Base-by-base conservation (phyloP, 2,113 vertebrate genomes). In the Xyrauchen texanus region DNA sequence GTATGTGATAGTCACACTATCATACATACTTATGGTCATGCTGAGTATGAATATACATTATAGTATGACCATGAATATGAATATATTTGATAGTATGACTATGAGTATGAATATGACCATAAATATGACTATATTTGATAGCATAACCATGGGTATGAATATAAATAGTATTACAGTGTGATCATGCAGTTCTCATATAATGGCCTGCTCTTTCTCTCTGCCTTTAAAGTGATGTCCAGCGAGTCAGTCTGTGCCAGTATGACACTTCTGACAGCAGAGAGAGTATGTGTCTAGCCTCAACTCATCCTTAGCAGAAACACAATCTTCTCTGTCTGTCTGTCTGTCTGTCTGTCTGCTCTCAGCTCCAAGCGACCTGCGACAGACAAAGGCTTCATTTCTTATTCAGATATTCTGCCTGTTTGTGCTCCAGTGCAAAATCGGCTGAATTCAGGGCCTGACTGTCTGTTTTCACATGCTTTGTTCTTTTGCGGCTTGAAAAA, bases 101-200 rank as follows among this genome's bases (percentile, higher is more conserved):
- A 8, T 21, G 6, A 68, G 49, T 7, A 1, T 2, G 47, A 7
- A 47, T 47, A 49, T 49, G 47, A 49, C 47, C 47, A n/a, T n/a
- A n/a, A n/a, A n/a, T n/a, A 34, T 34, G 21, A 34, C 0, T 49
- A 8, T 42, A 42, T 69, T 16, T 53, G 15, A 42, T 62, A 53
- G 64, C n/a, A 42, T 75, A 49, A 7, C 6, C 4, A 49, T 34
- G 21, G 21, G 47, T 49, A 49, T 49, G 47, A 7, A 49, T 49
- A 49, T 49, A 49, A 5, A 49, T 49, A 6, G 21, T 34, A 34
- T 34, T 34, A 34, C 21, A 34, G 21, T 60, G 53, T 60, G 68
- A 72, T 49, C 13, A 42, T 34, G 68, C 45, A 7, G n/a, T 76
- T 84, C 85, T 85, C 86, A 88, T 89, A 85, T 89, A 86, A 86